phyloP scores from a whole-genome alignment of 2,797 vertebrate species.

The Arnoldichthys spilopterus region DNA sequence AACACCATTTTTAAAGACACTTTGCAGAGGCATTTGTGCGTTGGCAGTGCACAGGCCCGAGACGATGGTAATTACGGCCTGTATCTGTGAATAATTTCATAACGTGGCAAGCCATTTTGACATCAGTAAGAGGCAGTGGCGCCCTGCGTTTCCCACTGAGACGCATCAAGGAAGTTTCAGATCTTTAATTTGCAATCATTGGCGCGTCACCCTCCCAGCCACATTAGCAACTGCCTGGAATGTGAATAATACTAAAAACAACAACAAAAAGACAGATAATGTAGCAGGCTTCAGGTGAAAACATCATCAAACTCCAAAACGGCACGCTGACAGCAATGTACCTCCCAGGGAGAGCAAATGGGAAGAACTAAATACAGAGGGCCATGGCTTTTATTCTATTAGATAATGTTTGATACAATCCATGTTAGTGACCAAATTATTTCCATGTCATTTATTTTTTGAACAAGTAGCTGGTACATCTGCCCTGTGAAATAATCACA shows the following conservation, averaged over 20 bases:
- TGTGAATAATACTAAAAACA: slow-evolving; percentile 53
- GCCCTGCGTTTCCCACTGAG: slow-evolving; percentile 71
- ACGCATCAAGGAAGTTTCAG: slow-evolving; percentile 75
- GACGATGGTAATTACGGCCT: slow-evolving; percentile 78
- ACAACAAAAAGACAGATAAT: slow-evolving; percentile 48
- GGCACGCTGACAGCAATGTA: slow-evolving; percentile 33
- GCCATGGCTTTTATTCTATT: slow-evolving; percentile 23
- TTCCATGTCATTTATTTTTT: slow-evolving; percentile 39
- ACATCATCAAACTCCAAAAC: slow-evolving; percentile 47
- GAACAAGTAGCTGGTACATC: slow-evolving; percentile 13
- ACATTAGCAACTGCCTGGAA: slow-evolving; percentile 42
- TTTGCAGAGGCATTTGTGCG: slow-evolving; percentile 71
- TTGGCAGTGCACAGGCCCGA: slow-evolving; percentile 58
- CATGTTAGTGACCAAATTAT: slow-evolving; percentile 22
- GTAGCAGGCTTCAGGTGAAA: slow-evolving; percentile 18
- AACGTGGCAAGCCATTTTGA: slow-evolving; percentile 73
- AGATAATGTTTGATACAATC: slow-evolving; percentile 23
- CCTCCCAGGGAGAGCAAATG: slow-evolving; percentile 29
- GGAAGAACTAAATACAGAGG: slow-evolving; percentile 26
- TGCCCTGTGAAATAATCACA: slow-evolving; percentile 39
- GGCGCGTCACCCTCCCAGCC: slow-evolving; percentile 42
- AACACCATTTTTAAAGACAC: slow-evolving; percentile 84
- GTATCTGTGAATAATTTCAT: slow-evolving; percentile 77
- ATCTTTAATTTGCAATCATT: slow-evolving; percentile 73
- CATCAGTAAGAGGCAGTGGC: slow-evolving; percentile 68